A percentile compares a stretch with the other conserved stretches of the same genome.
phyloP scores from a whole-genome alignment of 2,888 invertebrate genomes.

The Mesopsocus fuscifrons region DNA sequence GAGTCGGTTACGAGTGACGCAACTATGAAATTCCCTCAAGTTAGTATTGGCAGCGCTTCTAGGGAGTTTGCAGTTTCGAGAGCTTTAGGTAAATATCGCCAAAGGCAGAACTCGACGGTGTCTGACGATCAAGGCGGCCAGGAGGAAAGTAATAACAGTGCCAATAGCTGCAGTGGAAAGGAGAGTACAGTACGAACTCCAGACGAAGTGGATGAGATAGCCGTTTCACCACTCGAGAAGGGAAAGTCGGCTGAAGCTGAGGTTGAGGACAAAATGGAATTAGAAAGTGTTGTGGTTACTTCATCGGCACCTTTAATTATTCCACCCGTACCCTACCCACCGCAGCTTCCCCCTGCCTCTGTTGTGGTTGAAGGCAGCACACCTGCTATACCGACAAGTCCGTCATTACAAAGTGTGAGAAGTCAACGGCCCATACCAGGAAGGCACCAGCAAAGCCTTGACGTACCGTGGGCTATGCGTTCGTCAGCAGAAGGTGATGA shows the following conservation, averaged over 20 bases:
- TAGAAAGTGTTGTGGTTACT: neutral
- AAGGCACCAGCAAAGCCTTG: constrained; percentile 56
- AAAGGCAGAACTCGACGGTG: constrained; percentile 48
- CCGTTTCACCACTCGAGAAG: constrained; percentile 15
- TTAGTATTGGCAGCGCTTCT: constrained; percentile 40
- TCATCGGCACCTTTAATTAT: neutral
- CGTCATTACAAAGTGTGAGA: constrained; percentile 39
- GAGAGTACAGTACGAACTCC: constrained; percentile 16
- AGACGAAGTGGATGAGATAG: constrained; percentile 14
- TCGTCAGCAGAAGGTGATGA: constrained; percentile 45
- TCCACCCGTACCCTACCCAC: neutral
- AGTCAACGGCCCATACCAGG: constrained; percentile 34
- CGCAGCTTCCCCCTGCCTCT: neutral
- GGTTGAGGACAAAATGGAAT: neutral
- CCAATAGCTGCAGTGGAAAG: constrained; percentile 19
- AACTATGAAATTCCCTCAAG: constrained; percentile 31
- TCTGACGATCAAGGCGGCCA: constrained; percentile 42
- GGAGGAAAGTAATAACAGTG: constrained; percentile 25
- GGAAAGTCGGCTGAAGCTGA: neutral
- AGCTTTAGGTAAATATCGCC: constrained; percentile 59
- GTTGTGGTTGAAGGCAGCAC: neutral
- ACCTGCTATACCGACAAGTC: constrained; percentile 32
- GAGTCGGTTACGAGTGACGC: constrained; percentile 36
- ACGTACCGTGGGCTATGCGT: constrained; percentile 50
- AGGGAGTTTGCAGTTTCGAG: constrained; percentile 73